Conservation (phyloP, 2,113 vertebrate genomes). For the Dendrocopos noguchii region DNA sequence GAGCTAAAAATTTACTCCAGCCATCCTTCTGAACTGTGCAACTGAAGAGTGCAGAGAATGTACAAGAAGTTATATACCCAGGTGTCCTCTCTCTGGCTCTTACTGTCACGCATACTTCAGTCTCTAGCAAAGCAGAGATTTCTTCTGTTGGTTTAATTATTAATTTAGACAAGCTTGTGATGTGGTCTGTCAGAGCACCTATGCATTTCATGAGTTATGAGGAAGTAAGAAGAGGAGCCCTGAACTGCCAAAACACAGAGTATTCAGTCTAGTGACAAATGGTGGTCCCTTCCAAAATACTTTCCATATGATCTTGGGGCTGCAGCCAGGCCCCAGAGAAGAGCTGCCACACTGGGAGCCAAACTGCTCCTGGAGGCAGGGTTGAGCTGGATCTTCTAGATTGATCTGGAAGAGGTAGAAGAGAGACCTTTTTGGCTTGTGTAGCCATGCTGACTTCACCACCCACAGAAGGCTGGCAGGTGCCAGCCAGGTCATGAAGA, state of each 20-base stretch:
- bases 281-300: neutral
- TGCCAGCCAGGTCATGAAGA: neutral
- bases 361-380: neutral
- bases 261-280: neutral
- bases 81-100: neutral
- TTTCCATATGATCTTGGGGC: no score
- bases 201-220: neutral
- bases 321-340: rapidly evolving
- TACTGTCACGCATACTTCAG: neutral
- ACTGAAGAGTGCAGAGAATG: rapidly evolving
- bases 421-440: neutral
- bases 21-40: neutral
- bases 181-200: neutral
- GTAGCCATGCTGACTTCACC: rapidly evolving
- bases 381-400: neutral
- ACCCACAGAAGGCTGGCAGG: neutral
- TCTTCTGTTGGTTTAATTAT: neutral
- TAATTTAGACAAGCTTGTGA: neutral
- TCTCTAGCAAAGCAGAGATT: neutral
- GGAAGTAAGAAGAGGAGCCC: neutral
- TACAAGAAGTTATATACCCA: rapidly evolving
- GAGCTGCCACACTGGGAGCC: neutral
- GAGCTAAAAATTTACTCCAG: neutral
- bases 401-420: neutral
- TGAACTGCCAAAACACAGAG: neutral